phyloP scores from a whole-genome alignment of 2,113 vertebrate species.

The Jacana jacana region DNA sequence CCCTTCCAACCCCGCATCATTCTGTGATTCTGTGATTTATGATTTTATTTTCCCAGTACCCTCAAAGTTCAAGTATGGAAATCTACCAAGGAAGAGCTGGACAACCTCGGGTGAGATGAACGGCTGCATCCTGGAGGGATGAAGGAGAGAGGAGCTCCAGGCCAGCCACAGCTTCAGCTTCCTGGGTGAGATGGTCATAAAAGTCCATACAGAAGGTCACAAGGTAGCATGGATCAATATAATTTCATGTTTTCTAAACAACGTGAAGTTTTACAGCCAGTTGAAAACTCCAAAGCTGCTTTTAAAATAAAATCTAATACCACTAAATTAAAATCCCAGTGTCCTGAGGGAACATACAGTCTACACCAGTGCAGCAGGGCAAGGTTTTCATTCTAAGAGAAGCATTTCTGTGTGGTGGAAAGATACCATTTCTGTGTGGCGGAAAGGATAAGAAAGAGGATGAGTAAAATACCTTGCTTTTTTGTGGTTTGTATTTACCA shows the following conservation, averaged over 20 bases:
- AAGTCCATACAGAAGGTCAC: not conserved
- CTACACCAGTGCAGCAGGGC: accelerated
- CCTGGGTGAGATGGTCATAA: accelerated
- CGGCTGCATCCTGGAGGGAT: not conserved
- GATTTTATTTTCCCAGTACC: not conserved
- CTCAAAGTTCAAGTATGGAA: not conserved
- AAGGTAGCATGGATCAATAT: accelerated
- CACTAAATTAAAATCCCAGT: not conserved
- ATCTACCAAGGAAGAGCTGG: not conserved
- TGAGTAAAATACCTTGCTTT: not conserved
- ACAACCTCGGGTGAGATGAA: not conserved
- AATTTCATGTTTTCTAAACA: not conserved
- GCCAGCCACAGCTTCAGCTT: not conserved
- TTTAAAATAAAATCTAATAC: not conserved
- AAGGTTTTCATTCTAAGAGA: not conserved
- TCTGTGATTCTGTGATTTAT: no score
- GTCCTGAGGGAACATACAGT: not conserved
- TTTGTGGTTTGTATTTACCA: accelerated
- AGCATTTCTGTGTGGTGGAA: not conserved
- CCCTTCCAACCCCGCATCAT: no score
- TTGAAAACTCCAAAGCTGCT: not conserved
- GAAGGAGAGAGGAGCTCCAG: not conserved
- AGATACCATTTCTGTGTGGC: not conserved
- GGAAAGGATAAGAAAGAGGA: not conserved
- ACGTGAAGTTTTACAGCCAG: not conserved